A percentile compares a stretch with the other conserved stretches of the same genome.
Evolutionary conservation across 1,140 invertebrate species (phyloP).

Genomic region (Trichonephila clavipes): DNA sequence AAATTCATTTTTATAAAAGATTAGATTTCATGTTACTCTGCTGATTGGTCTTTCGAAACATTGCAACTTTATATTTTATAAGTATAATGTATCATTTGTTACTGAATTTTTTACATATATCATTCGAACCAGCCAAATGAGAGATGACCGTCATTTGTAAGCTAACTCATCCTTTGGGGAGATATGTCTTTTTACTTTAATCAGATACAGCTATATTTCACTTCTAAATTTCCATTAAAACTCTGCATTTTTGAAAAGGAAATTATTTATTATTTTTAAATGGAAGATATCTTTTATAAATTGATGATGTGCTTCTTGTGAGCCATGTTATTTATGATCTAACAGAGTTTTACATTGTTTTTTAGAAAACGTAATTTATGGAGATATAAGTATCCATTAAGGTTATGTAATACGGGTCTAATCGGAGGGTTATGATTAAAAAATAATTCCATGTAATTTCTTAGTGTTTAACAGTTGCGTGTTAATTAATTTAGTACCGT

Average conservation of each 20-base stretch:
- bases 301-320: not conserved
- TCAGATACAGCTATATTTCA: constrained; percentile 19
- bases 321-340: not conserved
- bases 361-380: not conserved
- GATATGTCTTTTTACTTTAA: not conserved
- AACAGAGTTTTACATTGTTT: not conserved
- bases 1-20: too few species aligned
- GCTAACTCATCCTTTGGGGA: not conserved
- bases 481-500: too few species aligned
- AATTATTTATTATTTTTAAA: constrained; percentile 36
- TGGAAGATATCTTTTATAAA: not conserved
- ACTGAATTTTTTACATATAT: not conserved
- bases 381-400: too few species aligned
- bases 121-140: not conserved
- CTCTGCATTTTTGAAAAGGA: not conserved
- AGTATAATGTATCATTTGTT: not conserved
- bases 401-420: too few species aligned
- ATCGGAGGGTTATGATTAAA: too few species aligned
- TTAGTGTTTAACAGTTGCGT: too few species aligned
- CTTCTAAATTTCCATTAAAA: not conserved
- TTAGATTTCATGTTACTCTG: too few species aligned
- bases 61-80: not conserved
- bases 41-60: not conserved
- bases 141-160: not conserved
- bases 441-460: too few species aligned